Evolutionary conservation across 2,888 invertebrate species (phyloP), one percentile per base, ranked within the genome.

Genomic region (Brachyptera putata): DNA sequence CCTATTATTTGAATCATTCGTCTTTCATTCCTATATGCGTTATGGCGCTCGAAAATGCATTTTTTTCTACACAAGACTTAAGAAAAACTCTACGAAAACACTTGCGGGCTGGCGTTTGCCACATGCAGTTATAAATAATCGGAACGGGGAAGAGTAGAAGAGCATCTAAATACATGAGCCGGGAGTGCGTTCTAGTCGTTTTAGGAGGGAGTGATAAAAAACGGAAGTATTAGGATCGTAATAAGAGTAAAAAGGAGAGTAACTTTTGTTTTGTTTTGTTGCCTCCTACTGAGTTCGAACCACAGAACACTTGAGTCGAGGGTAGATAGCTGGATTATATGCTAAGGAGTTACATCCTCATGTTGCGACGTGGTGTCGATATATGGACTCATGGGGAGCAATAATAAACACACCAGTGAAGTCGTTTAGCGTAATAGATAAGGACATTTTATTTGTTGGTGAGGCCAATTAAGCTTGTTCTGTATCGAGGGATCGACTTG

Each of bases 121-220:
- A 41, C 41, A 41, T 41, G 41, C 41, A 41, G 41, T 41, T 41
- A 41, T 41, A 41, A 41, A 41, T 41, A 41, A 41, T 41, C 16
- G 41, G 41, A 41, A 41, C 16, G 41, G 41, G 41, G 21, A 41
- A 21, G 16, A 5, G 34, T 11, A 5, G 34, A 30, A 30, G 34
- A n/a, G n/a, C n/a, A n/a, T n/a, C 41, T 16, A 2, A 16, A 41
- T 16, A 18, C 41, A 41, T 41, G 41, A 18, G 41, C 41, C 4
- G 34, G 5, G 37, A n/a, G 13, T 41, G 14, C 2, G 16, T 3
- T 41, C 13, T 41, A 41, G 5, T n/a, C 13, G n/a, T 37, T 37
- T n/a, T 14, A 14, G 16, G 16, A 37, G 16, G 16, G 3, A 37
- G 3, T 16, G 9, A 41, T 5, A 41, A 41, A 41, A 41, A 41